These are phyloP conservation scores for Syrista parreyssii DNA, from an alignment of 2,888 invertebrate species.

Conservation along the genomic window DNA sequence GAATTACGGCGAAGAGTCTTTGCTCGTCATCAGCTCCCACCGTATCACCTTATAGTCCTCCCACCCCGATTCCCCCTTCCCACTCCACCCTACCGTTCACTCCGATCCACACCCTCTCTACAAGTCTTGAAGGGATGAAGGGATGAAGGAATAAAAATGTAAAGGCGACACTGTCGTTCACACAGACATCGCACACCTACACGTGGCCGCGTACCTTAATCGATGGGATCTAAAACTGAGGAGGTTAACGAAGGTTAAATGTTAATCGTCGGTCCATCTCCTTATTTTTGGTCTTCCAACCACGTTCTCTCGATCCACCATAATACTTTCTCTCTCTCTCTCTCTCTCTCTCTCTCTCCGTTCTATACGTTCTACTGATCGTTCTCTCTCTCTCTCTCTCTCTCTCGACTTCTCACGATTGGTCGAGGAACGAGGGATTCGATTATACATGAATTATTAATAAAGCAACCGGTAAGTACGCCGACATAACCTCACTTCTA, in stretches of 20 bases:
- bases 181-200: not conserved
- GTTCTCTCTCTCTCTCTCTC: not conserved
- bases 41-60: not conserved
- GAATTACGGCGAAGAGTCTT: not conserved
- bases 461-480: not conserved
- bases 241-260: not conserved
- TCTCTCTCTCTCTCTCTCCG: not conserved
- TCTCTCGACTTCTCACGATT: not conserved
- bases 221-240: not conserved
- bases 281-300: not conserved
- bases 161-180: not conserved
- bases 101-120: conserved; percentile 27
- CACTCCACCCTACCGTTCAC: conserved; percentile 29
- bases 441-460: not conserved
- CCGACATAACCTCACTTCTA: not conserved
- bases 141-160: not conserved
- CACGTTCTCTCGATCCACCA: conserved; percentile 1
- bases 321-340: conserved; percentile 10
- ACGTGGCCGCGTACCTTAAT: not conserved
- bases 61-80: conserved; percentile 22
- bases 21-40: not conserved
- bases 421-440: not conserved
- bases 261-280: not conserved
- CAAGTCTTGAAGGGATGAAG: not conserved
- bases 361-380: not conserved